Base-by-base conservation (phyloP, 1,140 invertebrate species). In the Drosophila novamexicana region DNA sequence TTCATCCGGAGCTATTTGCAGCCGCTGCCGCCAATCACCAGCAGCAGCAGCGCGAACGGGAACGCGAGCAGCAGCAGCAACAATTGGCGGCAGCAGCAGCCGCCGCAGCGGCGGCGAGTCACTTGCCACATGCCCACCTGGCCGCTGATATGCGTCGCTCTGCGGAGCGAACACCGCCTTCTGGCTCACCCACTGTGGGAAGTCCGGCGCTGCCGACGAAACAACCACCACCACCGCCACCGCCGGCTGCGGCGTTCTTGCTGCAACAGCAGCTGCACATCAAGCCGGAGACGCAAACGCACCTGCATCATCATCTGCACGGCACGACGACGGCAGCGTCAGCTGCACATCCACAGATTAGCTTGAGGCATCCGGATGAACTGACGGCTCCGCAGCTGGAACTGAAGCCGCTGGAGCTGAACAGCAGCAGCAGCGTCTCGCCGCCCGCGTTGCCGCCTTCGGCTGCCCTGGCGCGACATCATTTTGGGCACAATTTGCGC, bases 1-100 rank as follows among this genome's bases (percentile, higher is more conserved):
- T 92, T 42, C 91, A 92, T 71, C 91, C 91, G 3, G 83, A 92
- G 59, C 69, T 92, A 9, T 92, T 92, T 74, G 85, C 92, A 1
- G 86, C 88, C 1, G 82, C 84, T 7, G 89, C 84, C 8, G 91
- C 82, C 65, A 93, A 90, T 52, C 93, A 91, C 39, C 90, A 91
- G 54, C 90, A 90, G 29, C 90, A 91, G 44, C 88, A 91, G n/a
- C 83, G 71, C 1, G 77, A 83, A 14, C 14, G 76, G 0, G 77
- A 76, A 2, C 53, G 61, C 0, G 69, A 67, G 69, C 69, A 72
- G 22, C 70, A 68, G 14, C 64, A 67, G 14, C 58, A 62, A 5
- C 58, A 49, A 34, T 32, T 69, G 9, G 77, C 73, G n/a, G 45
- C 70, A 64, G 47, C 58, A 47, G 18, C 69, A 45, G 49, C 70